Percentiles rank a stretch among this genome's conserved stretches.
Conservation (phyloP, 2,888 invertebrate genomes). For the Drosophila stalkeri region DNA sequence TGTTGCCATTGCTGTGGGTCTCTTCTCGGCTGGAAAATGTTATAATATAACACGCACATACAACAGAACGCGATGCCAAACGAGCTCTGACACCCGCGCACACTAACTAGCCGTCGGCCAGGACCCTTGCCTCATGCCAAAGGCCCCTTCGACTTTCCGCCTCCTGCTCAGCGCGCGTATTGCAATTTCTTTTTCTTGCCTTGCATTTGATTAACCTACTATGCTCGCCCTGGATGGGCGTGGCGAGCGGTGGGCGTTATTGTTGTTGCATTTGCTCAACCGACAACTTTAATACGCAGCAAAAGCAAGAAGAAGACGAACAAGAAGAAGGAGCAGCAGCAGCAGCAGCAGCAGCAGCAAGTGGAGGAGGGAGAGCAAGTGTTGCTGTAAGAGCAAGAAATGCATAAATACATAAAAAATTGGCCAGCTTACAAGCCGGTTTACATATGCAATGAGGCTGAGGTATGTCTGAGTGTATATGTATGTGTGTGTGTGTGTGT, state of each 20-base stretch:
- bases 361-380: constrained; percentile 11
- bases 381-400: constrained; percentile 54
- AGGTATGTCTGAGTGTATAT: constrained; percentile 13
- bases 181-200: constrained; percentile 50
- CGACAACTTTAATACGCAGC: constrained; percentile 61
- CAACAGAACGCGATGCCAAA: constrained; percentile 42
- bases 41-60: constrained; percentile 67
- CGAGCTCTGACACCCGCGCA: constrained; percentile 58
- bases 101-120: constrained; percentile 63
- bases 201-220: constrained; percentile 82
- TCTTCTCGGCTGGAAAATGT: constrained; percentile 49
- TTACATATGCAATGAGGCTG: constrained; percentile 73
- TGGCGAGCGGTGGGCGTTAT: constrained; percentile 32
- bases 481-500: constrained; percentile 17
- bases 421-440: constrained; percentile 76
- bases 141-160: neutral
- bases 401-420: constrained; percentile 80
- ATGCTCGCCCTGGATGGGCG: constrained; percentile 44
- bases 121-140: neutral
- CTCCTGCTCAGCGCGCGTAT: constrained; percentile 22
- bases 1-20: constrained; percentile 20
- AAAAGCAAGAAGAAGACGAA: neutral
- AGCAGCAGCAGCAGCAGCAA: neutral
- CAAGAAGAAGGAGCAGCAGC: neutral
- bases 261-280: constrained; percentile 65